phyloP scores from a whole-genome alignment of 2,888 invertebrate genomes.

The Odiellus spinosus region DNA sequence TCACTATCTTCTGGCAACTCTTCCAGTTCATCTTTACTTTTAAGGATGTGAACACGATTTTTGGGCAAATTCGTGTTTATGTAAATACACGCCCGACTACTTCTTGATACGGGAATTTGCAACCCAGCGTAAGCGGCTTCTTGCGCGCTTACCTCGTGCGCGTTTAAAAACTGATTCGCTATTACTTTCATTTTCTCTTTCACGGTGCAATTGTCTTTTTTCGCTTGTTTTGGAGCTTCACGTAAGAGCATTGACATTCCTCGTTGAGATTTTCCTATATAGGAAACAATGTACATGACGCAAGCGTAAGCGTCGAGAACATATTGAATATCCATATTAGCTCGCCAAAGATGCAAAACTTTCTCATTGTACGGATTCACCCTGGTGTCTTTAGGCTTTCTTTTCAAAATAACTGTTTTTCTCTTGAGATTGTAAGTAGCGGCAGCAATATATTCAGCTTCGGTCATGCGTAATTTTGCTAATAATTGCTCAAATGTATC shows the following conservation, averaged over 20 bases:
- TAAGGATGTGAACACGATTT: conserved; percentile 21
- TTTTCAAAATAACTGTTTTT: conserved; percentile 18
- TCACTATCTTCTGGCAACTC: neutral
- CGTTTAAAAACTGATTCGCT: conserved; percentile 21
- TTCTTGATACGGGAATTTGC: conserved; percentile 18
- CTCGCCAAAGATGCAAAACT: conserved; percentile 21
- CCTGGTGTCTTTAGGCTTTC: conserved; percentile 14
- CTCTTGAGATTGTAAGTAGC: conserved; percentile 4
- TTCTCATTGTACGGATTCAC: conserved; percentile 22
- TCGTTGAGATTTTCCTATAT: conserved; percentile 15
- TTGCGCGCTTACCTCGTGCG: too few species aligned
- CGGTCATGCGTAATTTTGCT: too few species aligned
- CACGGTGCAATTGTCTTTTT: conserved; percentile 20
- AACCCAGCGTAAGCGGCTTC: conserved; percentile 22
- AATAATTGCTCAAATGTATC: too few species aligned
- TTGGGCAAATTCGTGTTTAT: conserved; percentile 20
- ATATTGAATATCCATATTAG: conserved; percentile 29
- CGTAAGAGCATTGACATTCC: conserved; percentile 14
- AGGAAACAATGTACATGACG: conserved; percentile 24
- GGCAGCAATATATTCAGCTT: conserved; percentile 2
- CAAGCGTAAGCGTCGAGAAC: conserved; percentile 26
- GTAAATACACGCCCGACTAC: conserved; percentile 16
- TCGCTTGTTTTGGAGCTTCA: conserved; percentile 21
- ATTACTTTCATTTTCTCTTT: conserved; percentile 17
- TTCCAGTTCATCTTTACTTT: conserved; percentile 12